Conservation (phyloP, 2,797 vertebrate species). For the Lagothrix lagotricha region DNA sequence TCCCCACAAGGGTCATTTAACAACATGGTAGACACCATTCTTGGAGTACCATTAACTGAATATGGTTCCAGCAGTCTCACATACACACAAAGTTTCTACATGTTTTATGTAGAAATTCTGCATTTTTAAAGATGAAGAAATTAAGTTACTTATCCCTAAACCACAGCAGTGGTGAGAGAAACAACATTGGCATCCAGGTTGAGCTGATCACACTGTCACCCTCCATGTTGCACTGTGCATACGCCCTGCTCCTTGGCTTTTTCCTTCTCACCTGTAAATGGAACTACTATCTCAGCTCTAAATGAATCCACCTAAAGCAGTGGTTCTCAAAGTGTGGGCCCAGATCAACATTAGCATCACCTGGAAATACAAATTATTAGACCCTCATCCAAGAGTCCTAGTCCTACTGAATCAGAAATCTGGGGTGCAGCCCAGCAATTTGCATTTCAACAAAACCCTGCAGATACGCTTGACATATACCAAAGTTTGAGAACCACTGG, state of each 20-base stretch:
- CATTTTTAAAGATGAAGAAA: neutral
- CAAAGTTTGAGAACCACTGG: neutral
- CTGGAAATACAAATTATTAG: neutral
- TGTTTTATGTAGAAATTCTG: neutral
- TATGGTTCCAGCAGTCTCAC: neutral
- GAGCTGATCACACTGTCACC: neutral
- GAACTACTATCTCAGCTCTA: neutral
- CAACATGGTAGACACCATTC: neutral
- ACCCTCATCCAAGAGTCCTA: neutral
- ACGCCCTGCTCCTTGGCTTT: neutral
- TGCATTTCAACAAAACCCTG: neutral
- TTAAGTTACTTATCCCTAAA: neutral
- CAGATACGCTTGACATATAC: neutral
- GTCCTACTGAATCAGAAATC: neutral
- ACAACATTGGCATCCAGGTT: neutral
- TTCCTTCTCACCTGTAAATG: neutral
- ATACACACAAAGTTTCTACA: neutral
- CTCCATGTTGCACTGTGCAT: accelerated
- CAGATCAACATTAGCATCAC: no score
- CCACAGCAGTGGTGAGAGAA: neutral
- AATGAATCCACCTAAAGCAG: neutral
- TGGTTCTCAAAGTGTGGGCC: neutral
- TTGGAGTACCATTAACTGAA: neutral
- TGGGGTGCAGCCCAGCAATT: neutral
- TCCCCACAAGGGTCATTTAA: neutral